Conservation (phyloP, 2,797 vertebrate genomes). For the Epinephelus coioides region DNA sequence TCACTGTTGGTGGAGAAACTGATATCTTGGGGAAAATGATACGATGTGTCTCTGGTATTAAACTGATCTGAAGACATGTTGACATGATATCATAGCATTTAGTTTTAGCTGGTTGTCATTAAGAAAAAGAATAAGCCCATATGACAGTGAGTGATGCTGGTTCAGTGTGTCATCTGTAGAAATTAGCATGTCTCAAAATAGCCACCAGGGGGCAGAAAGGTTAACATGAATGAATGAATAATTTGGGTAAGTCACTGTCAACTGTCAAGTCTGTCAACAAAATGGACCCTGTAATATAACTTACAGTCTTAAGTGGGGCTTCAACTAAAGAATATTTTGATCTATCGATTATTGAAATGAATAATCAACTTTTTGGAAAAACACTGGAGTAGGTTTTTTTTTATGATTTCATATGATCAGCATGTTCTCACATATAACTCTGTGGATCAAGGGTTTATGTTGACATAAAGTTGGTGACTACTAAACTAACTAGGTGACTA, state of each 20-base stretch:
- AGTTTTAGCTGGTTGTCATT: slow-evolving; percentile 7
- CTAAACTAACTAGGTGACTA: too few species aligned
- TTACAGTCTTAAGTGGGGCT: background rate
- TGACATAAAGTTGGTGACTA: too few species aligned
- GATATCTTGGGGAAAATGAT: slow-evolving; percentile 27
- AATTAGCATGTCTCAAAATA: background rate
- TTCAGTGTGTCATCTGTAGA: background rate
- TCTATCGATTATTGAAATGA: too few species aligned
- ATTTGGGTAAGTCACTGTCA: background rate
- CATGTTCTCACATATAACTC: too few species aligned
- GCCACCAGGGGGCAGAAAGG: slow-evolving; percentile 34
- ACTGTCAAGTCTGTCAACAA: background rate
- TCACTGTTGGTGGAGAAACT: slow-evolving; percentile 11
- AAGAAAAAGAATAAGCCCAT: background rate
- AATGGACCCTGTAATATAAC: background rate
- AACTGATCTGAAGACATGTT: slow-evolving; percentile 6
- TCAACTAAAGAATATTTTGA: too few species aligned
- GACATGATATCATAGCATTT: background rate
- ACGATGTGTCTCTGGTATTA: background rate
- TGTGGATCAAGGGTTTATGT: too few species aligned
- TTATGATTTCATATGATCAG: too few species aligned
- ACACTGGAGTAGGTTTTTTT: too few species aligned
- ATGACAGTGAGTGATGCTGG: background rate
- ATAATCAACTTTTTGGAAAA: too few species aligned
- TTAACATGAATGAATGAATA: slow-evolving; percentile 2